These are phyloP conservation scores for Hoplodrina blanda DNA, from an alignment of 2,888 invertebrate genomes.

Conservation along the genomic window DNA sequence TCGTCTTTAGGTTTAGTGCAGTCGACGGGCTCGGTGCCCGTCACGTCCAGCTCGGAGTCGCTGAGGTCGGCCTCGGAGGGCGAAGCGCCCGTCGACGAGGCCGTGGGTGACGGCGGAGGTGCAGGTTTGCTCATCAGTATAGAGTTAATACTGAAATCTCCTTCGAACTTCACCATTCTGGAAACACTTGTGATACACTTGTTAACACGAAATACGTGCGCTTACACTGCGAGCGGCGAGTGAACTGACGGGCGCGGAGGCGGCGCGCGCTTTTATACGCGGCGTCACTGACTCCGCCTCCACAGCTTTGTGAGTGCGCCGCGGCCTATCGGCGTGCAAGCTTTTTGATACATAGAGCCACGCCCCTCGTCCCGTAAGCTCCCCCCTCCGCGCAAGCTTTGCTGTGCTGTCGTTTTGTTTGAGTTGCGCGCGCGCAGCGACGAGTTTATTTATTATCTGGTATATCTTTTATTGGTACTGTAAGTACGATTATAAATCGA, in stretches of 20 bases:
- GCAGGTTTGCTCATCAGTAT: slow-evolving; percentile 92
- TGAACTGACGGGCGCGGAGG: slow-evolving; percentile 87
- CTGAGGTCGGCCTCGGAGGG: slow-evolving; percentile 86
- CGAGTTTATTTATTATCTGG: slow-evolving; percentile 73
- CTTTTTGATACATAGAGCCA: slow-evolving; percentile 83
- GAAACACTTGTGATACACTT: slow-evolving; percentile 75
- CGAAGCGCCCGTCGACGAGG: slow-evolving; percentile 82
- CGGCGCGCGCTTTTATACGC: slow-evolving; percentile 81
- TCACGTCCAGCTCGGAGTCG: slow-evolving; percentile 94
- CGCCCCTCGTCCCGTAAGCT: slow-evolving; percentile 74
- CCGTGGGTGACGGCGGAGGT: slow-evolving; percentile 84
- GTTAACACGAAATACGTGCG: slow-evolving; percentile 77
- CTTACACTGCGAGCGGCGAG: slow-evolving; percentile 80
- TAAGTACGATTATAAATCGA: slow-evolving; percentile 75
- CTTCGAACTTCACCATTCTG: slow-evolving; percentile 91
- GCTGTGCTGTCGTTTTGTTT: slow-evolving; percentile 63
- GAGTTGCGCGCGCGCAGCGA: slow-evolving; percentile 63
- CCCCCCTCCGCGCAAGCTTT: slow-evolving; percentile 64
- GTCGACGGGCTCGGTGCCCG: slow-evolving; percentile 94
- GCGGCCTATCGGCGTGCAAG: slow-evolving; percentile 77
- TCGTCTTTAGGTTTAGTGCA: slow-evolving; percentile 90
- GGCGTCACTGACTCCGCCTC: slow-evolving; percentile 75
- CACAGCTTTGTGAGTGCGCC: slow-evolving; percentile 68
- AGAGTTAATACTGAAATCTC: slow-evolving; percentile 95
- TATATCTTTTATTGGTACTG: slow-evolving; percentile 71